Evolutionary conservation across 2,888 invertebrate species (phyloP), one percentile per base, ranked within the genome.

Genomic region (Craniophora ligustri): DNA sequence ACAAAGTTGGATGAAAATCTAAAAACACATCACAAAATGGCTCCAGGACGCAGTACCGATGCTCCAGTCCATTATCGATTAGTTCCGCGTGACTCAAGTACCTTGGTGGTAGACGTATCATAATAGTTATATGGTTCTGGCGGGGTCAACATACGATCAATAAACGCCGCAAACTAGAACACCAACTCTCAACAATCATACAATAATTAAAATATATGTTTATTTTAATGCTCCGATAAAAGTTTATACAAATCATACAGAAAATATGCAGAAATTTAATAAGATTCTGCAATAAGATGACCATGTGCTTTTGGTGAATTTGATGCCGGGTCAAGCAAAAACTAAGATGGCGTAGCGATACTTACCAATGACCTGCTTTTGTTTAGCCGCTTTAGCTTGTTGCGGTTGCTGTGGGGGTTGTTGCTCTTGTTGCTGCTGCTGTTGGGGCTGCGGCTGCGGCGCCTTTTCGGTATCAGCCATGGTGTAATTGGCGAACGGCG

Each of bases 381-480:
- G 96, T 94, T 95, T 95, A 89, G 94, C 95, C 94, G 95, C 95
- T 94, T 94, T 94, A 84, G 91, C 91, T 90, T 91, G 93, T 89
- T 91, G 94, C 92, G 93, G 89, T 87, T 92, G 94, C 91, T 95
- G 95, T 92, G 96, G 84, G 76, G 69, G 62, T 79, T 85, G 88
- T 94, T 95, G 95, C 94, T 95, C 95, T 94, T 96, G 87, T 76
- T 95, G 95, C 94, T 95, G 95, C 94, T 96, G 87, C 80, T 87
- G 93, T 84, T 93, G 92, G 81, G 91, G 93, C 90, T 94, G 94
- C 94, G 95, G 91, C 95, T 95, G 93, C 95, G 96, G 95, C 95
- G 96, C 96, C 94, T 96, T 96, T 94, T 97, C 98, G 95, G 98
- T 96, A 97, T 98, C 98, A 97, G 98, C 98, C 98, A 98, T 98